Conservation (phyloP, 2,113 vertebrate species). For the Saiga tatarica region DNA sequence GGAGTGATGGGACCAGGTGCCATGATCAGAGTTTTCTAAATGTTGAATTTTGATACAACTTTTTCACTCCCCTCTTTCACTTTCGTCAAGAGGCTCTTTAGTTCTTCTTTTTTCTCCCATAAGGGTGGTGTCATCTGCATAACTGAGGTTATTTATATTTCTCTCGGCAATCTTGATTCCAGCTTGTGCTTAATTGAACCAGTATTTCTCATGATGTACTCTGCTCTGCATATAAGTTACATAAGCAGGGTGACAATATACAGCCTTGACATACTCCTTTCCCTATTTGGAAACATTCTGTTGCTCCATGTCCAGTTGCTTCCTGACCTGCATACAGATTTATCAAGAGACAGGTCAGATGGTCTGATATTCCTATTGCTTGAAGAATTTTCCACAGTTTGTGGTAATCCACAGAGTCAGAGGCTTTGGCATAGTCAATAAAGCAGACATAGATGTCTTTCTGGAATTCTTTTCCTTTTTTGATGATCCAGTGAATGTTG, state of each 20-base stretch:
- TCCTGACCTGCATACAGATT: background rate
- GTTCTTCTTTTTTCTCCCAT: background rate
- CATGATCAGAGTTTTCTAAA: background rate
- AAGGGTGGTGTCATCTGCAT: fast-evolving
- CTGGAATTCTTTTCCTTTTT: background rate
- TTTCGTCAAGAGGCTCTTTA: background rate
- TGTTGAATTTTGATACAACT: background rate
- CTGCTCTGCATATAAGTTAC: background rate
- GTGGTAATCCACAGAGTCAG: background rate
- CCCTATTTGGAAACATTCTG: background rate
- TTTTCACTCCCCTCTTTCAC: background rate
- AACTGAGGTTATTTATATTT: background rate
- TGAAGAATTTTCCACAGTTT: background rate
- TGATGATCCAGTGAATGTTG: background rate
- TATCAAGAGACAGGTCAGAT: background rate
- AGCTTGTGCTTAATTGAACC: background rate
- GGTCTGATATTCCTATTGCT: background rate
- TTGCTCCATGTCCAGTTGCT: background rate
- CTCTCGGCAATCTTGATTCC: fast-evolving
- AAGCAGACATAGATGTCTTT: background rate
- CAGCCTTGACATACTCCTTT: background rate
- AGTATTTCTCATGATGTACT: background rate
- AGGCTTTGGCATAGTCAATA: background rate
- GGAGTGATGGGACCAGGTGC: background rate
- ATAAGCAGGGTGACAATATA: background rate